These are phyloP conservation scores for Fregetta grallaria DNA, from an alignment of 2,113 vertebrate genomes.

Conservation along the genomic window DNA sequence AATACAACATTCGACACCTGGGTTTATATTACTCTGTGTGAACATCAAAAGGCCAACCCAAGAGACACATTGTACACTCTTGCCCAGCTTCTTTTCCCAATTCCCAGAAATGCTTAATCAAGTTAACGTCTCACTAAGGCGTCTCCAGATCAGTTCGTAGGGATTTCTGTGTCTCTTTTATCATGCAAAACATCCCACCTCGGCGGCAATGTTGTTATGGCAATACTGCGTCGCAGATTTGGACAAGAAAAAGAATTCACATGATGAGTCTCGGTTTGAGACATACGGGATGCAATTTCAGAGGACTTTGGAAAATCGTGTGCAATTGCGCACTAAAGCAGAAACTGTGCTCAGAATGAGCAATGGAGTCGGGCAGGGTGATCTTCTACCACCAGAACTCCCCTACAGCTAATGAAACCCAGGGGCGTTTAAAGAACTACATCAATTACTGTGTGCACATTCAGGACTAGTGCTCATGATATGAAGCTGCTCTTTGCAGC, in stretches of 20 bases:
- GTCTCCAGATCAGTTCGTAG: background rate
- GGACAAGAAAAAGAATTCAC: background rate
- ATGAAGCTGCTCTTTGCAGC: background rate
- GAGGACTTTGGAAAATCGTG: background rate
- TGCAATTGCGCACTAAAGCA: background rate
- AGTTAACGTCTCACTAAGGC: background rate
- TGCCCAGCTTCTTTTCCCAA: background rate
- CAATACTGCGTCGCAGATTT: rapidly evolving
- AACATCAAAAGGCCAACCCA: background rate
- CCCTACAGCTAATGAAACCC: background rate
- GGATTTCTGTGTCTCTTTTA: background rate
- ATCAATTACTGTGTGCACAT: background rate
- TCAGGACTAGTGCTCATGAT: background rate
- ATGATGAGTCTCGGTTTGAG: background rate
- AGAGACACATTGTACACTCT: background rate
- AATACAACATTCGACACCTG: background rate
- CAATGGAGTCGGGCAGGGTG: background rate
- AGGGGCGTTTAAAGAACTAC: background rate
- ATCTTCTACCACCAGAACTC: background rate
- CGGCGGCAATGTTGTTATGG: background rate
- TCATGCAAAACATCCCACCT: background rate
- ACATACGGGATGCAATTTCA: background rate
- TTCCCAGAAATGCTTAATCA: background rate
- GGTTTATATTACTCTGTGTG: background rate
- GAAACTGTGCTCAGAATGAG: background rate